Evolutionary conservation across 2,888 invertebrate genomes (phyloP).

Genomic region (Orthonevra nobilis): DNA sequence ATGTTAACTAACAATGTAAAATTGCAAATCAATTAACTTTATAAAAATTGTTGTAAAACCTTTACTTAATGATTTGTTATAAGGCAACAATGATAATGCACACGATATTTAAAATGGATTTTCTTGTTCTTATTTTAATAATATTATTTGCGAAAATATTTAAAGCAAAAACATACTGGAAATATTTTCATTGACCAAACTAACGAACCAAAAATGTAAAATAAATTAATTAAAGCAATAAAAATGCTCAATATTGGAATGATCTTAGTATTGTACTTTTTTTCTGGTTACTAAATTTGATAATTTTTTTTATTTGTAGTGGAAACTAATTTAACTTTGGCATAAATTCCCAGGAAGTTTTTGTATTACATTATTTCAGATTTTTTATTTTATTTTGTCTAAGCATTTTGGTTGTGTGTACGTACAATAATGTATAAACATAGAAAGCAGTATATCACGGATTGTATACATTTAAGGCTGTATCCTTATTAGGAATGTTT

Average conservation of each 20-base stretch:
- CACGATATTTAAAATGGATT: slow-evolving; percentile 48
- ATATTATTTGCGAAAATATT: slow-evolving; percentile 9
- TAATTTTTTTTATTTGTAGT: slow-evolving; percentile 9
- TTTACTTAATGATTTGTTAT: slow-evolving; percentile 46
- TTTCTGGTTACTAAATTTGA: slow-evolving; percentile 14
- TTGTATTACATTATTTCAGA: slow-evolving; percentile 14
- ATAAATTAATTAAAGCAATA: too few species aligned
- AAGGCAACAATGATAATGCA: slow-evolving; percentile 70
- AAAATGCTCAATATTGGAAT: slow-evolving; percentile 18
- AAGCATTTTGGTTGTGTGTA: slow-evolving; percentile 54
- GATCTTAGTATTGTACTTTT: slow-evolving; percentile 30
- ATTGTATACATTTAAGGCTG: slow-evolving; percentile 73
- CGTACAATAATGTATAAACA: slow-evolving; percentile 69
- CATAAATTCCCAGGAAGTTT: slow-evolving; percentile 48
- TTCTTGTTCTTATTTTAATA: not conserved
- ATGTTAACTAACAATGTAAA: slow-evolving; percentile 44
- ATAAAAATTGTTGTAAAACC: slow-evolving; percentile 46
- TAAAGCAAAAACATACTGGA: slow-evolving; percentile 52
- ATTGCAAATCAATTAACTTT: slow-evolving; percentile 52
- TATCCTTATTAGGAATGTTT: slow-evolving; percentile 62
- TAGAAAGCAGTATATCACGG: slow-evolving; percentile 71
- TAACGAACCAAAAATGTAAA: too few species aligned
- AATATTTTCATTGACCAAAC: too few species aligned
- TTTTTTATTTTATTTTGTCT: slow-evolving; percentile 5
- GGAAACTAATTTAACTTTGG: slow-evolving; percentile 41